Evolutionary conservation across 2,888 invertebrate species (phyloP).

Genomic region (Ptychoptera contaminata): DNA sequence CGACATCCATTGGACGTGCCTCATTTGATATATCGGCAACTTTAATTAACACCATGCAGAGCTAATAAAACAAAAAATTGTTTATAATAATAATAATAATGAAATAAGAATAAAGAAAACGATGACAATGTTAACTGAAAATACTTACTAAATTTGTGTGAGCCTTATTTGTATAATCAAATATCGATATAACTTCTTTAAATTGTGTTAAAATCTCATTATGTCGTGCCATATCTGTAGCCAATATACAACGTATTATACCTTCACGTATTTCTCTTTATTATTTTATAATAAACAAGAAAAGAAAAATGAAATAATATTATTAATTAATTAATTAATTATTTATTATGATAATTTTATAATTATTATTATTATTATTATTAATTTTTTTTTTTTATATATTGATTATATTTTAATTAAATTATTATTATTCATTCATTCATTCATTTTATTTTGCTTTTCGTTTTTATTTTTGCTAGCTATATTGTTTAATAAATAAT

Average conservation of each 20-base stretch:
- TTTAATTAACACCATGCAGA: slow-evolving; percentile 68
- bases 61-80: slow-evolving; percentile 26
- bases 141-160: slow-evolving; percentile 53
- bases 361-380: too few relatives aligned
- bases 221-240: slow-evolving; percentile 66
- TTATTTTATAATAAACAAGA: too few relatives aligned
- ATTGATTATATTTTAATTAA: too few relatives aligned
- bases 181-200: slow-evolving; percentile 44
- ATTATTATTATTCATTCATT: too few relatives aligned
- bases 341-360: too few relatives aligned
- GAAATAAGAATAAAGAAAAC: neutral
- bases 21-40: slow-evolving; percentile 75
- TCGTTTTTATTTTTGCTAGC: too few relatives aligned
- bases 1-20: slow-evolving; percentile 66
- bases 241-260: slow-evolving; percentile 60
- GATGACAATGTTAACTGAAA: neutral
- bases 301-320: too few relatives aligned
- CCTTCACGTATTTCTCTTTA: slow-evolving; percentile 56
- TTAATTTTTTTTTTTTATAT: too few relatives aligned
- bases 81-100: neutral
- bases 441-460: too few relatives aligned
- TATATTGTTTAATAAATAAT: too few relatives aligned
- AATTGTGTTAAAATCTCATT: slow-evolving; percentile 62
- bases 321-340: slow-evolving; percentile 13
- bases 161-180: slow-evolving; percentile 49